phyloP scores from a whole-genome alignment of 2,113 vertebrate genomes.

The Aegotheles bennettii region DNA sequence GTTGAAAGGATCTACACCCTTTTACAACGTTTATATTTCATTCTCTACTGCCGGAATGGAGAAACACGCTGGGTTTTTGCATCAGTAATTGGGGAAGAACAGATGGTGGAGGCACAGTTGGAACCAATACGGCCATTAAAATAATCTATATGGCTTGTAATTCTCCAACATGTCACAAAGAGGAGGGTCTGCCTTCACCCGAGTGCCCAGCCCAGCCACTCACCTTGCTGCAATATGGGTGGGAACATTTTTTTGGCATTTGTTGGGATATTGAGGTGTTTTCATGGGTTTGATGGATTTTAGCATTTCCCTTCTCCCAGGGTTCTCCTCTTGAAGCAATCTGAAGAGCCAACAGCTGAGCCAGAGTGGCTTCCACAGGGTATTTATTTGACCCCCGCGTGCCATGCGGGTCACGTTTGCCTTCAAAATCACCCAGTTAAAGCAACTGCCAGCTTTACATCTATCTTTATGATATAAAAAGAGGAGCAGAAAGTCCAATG shows the following conservation, averaged over 20 bases:
- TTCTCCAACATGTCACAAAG: conserved; percentile 43
- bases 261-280: not conserved
- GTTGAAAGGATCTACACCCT: conserved; percentile 67
- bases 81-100: conserved; percentile 77
- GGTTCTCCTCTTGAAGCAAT: not conserved
- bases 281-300: not conserved
- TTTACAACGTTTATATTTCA: conserved; percentile 72
- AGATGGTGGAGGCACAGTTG: conserved; percentile 73
- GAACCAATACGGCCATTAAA: conserved; percentile 76
- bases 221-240: not conserved
- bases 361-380: not conserved
- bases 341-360: not conserved
- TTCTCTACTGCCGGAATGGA: conserved; percentile 73
- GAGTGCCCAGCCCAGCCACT: not conserved
- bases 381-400: fast-evolving
- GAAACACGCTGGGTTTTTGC: conserved; percentile 76
- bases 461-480: not conserved
- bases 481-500: not conserved
- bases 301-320: not conserved
- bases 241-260: not conserved
- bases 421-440: not conserved
- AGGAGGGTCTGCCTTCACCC: not conserved
- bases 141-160: conserved; percentile 77
- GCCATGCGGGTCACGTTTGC: not conserved
- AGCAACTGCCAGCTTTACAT: not conserved